Conservation (phyloP, 1,140 invertebrate genomes). For the Mesaphorura yosii region DNA sequence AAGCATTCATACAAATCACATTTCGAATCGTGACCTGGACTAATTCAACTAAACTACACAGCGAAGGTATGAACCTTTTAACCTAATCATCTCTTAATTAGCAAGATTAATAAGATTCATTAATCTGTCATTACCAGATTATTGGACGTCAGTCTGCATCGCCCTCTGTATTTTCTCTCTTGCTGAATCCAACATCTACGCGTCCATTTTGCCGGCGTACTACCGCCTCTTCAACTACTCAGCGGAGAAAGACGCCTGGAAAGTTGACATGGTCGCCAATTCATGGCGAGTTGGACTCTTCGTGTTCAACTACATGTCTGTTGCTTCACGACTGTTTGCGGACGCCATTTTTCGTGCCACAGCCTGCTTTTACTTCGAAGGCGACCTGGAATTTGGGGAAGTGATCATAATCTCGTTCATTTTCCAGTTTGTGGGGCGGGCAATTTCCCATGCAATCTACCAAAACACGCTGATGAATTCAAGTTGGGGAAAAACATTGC, state of each 20-base stretch:
- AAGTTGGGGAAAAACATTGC: too few relatives aligned
- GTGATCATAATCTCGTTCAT: slow-evolving; percentile 5
- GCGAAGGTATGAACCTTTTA: slow-evolving; percentile 2
- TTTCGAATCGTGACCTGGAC: slow-evolving; percentile 13
- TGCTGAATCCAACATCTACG: slow-evolving; percentile 17
- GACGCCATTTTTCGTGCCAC: background rate
- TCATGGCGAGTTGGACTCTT: background rate
- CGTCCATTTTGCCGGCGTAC: background rate
- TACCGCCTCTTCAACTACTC: background rate
- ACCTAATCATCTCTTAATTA: too few relatives aligned
- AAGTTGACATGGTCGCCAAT: background rate
- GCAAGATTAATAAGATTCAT: too few relatives aligned
- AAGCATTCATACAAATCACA: slow-evolving; percentile 19
- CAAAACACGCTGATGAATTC: too few relatives aligned
- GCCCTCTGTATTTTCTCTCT: slow-evolving; percentile 13
- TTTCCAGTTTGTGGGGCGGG: background rate
- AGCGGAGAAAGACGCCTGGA: background rate
- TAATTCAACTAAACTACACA: background rate
- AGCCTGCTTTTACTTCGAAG: slow-evolving; percentile 2
- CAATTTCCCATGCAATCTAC: too few relatives aligned
- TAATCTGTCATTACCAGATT: slow-evolving; percentile 7
- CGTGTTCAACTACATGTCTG: background rate
- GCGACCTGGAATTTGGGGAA: background rate
- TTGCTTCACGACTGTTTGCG: background rate
- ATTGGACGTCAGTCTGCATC: slow-evolving; percentile 16